Conservation (phyloP, 2,113 vertebrate genomes). For the Albula goreensis region DNA sequence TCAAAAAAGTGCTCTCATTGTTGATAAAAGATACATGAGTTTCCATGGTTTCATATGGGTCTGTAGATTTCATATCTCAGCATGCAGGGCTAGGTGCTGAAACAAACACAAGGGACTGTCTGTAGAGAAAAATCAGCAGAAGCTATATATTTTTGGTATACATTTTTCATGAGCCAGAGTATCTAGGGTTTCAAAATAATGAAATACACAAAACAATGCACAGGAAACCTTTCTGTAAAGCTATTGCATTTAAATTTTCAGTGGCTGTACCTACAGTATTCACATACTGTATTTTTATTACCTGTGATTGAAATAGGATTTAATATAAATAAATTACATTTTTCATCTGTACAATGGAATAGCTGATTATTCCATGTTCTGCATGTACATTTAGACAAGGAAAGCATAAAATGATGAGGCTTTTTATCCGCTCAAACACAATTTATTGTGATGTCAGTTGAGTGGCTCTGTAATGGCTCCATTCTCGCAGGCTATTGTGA, state of each 20-base stretch:
- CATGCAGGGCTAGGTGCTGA: not conserved
- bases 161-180: not conserved
- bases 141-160: not conserved
- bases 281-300: not conserved
- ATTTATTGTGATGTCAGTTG: not conserved
- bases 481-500: not conserved
- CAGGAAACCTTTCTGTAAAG: not conserved
- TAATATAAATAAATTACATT: not conserved
- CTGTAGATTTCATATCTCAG: constrained; percentile 7
- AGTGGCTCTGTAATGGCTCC: not conserved
- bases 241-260: not conserved
- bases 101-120: not conserved
- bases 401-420: not conserved
- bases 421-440: not conserved
- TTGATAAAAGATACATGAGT: not conserved
- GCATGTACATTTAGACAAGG: not conserved
- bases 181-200: not conserved
- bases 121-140: not conserved
- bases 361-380: not conserved
- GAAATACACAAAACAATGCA: not conserved
- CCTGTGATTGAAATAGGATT: not conserved
- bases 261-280: not conserved
- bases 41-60: not conserved
- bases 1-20: not conserved
- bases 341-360: not conserved